phyloP scores from a whole-genome alignment of 2,113 vertebrate species.

The Gymnarchus niloticus region DNA sequence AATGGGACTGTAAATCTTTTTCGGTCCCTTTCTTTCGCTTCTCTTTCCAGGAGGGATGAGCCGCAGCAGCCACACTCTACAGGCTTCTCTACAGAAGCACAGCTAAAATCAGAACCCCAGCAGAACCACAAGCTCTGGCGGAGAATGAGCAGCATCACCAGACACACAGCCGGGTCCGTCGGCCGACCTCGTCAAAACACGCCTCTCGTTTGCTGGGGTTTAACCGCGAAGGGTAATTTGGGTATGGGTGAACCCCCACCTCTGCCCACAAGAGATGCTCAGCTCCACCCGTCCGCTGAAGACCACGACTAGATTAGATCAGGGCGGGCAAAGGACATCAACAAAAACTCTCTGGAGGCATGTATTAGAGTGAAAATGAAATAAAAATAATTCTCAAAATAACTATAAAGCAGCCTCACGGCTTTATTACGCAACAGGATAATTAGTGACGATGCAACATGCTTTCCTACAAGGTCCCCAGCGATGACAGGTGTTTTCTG shows the following conservation, averaged over 20 bases:
- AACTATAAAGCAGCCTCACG: background rate
- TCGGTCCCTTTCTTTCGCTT: no score
- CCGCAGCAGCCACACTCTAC: no score
- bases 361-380: no score
- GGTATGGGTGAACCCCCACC: conserved; percentile 28
- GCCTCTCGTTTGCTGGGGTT: conserved; percentile 45
- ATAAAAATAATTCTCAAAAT: no score
- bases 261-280: background rate
- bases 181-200: background rate
- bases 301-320: conserved; percentile 25
- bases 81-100: background rate
- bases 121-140: no score
- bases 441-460: background rate
- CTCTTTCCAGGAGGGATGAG: no score
- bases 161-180: background rate
- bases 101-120: background rate
- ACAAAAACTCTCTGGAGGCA: no score
- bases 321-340: conserved; percentile 29
- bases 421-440: background rate
- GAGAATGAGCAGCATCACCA: background rate
- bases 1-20: no score
- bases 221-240: conserved; percentile 52
- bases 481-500: background rate
- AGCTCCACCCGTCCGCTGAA: conserved; percentile 33
- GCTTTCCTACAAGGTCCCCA: background rate